A percentile compares a stretch with the other conserved stretches of the same genome.
phyloP scores from a whole-genome alignment of 1,140 invertebrate species.

The Drosophila punjabiensis region DNA sequence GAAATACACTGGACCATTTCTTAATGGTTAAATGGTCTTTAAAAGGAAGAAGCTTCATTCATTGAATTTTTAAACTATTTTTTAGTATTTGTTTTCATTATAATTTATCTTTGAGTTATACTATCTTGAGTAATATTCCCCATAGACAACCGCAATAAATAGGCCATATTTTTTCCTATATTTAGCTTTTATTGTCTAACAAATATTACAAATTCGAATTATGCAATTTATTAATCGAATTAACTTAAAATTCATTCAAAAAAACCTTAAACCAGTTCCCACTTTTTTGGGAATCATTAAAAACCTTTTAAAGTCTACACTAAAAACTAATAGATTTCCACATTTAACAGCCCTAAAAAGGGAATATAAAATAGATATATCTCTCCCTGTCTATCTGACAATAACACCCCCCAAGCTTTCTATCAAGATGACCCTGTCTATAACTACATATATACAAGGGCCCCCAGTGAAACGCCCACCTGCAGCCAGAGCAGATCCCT shows the following conservation, averaged over 20 bases:
- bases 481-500: constrained; percentile 34
- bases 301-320: background rate
- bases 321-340: background rate
- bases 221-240: background rate
- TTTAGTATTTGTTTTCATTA: background rate
- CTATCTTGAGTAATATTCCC: background rate
- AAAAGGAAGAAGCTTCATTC: background rate
- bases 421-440: constrained; percentile 7
- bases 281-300: background rate
- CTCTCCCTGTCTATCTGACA: constrained; percentile 4
- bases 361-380: background rate
- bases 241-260: background rate
- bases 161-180: no score
- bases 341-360: background rate
- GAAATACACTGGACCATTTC: no score
- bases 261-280: background rate
- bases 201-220: background rate
- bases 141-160: background rate
- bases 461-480: constrained; percentile 36
- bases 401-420: background rate
- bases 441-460: constrained; percentile 20
- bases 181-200: background rate
- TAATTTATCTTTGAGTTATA: no score
- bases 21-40: background rate
- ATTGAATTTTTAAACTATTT: background rate